phyloP scores from a whole-genome alignment of 2,113 vertebrate species.

The Gallinago undulata region DNA sequence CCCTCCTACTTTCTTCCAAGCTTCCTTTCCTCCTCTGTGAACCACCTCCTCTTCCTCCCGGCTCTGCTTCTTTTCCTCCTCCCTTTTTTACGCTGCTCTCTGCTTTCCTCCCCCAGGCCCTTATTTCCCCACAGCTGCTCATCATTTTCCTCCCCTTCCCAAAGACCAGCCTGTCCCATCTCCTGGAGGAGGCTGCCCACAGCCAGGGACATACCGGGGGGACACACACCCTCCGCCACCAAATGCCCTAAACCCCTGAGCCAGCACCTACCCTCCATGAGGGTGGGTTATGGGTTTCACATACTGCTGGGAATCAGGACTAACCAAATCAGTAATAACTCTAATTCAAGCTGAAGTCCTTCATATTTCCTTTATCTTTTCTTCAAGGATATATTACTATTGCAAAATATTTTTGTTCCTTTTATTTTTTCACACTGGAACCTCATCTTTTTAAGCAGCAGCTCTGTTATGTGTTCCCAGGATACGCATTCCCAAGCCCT shows the following conservation, averaged over 20 bases:
- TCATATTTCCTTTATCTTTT: not conserved
- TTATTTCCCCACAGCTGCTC: not conserved
- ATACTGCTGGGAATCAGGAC: not conserved
- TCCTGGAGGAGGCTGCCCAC: not conserved
- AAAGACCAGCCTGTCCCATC: not conserved
- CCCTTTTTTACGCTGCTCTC: not conserved
- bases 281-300: accelerated
- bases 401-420: not conserved
- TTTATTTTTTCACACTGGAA: not conserved
- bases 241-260: not conserved
- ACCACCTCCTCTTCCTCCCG: not conserved
- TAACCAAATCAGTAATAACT: not conserved
- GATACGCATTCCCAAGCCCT: not conserved
- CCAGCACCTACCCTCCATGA: not conserved
- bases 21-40: not conserved
- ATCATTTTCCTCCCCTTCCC: not conserved
- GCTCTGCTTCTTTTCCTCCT: not conserved
- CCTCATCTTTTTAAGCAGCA: not conserved
- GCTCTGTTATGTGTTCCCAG: not conserved
- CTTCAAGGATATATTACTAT: not conserved
- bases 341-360: not conserved
- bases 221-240: not conserved
- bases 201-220: not conserved
- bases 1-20: not conserved
- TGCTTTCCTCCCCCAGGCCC: not conserved